A percentile compares a stretch with the other conserved stretches of the same genome.
Evolutionary conservation across 2,888 invertebrate species (phyloP).

Genomic region (Xanthorhoe designata): DNA sequence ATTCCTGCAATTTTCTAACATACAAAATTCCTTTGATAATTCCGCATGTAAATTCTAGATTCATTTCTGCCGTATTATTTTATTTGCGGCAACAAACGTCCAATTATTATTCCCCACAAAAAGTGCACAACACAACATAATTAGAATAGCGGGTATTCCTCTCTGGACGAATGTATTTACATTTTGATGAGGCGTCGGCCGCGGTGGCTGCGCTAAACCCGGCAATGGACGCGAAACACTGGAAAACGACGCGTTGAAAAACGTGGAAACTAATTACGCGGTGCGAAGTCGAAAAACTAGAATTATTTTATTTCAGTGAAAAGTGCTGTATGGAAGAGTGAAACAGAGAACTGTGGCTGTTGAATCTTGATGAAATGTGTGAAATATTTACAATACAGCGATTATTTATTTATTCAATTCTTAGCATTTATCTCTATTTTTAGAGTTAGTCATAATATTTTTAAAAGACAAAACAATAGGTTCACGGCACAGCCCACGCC

Average conservation of each 20-base stretch:
- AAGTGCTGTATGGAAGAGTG: neutral
- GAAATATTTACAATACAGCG: too few relatives aligned
- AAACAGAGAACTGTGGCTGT: neutral
- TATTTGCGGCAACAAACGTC: constrained; percentile 9
- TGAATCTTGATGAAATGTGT: too few relatives aligned
- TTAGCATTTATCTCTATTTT: too few relatives aligned
- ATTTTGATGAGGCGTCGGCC: constrained; percentile 44
- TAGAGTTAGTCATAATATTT: too few relatives aligned
- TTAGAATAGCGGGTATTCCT: constrained; percentile 33
- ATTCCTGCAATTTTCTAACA: neutral
- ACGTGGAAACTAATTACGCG: constrained; percentile 39
- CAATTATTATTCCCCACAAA: constrained; percentile 22
- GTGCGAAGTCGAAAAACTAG: constrained; percentile 15
- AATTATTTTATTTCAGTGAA: constrained; percentile 1
- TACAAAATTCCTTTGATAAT: neutral
- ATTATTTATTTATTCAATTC: neutral
- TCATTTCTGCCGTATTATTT: neutral
- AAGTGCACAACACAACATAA: constrained; percentile 35
- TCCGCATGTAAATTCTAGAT: neutral
- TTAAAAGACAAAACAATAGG: too few relatives aligned
- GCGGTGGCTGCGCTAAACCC: constrained; percentile 24
- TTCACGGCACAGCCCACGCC: neutral
- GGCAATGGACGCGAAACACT: constrained; percentile 36
- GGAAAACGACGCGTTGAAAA: constrained; percentile 31
- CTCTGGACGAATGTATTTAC: constrained; percentile 37